Evolutionary conservation across 92 coral and sea anemone genomes (phyloP), one percentile per base, ranked within the genome.

Genomic region (Meandrina meandrites): DNA sequence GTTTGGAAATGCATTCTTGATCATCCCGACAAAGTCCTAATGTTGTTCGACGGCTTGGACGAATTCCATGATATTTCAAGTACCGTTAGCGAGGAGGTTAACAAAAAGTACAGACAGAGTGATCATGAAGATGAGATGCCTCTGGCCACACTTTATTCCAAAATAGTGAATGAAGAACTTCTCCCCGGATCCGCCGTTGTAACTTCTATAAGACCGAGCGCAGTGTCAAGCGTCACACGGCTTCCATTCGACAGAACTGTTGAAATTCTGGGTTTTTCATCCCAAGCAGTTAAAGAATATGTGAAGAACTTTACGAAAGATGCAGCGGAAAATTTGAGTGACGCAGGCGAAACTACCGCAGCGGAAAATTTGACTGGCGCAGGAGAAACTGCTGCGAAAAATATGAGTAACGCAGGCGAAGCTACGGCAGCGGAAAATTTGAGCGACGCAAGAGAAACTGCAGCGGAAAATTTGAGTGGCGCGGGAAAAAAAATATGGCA

Each of bases 31-130:
- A 78, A 78, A 64, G 83, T 78, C 18, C 76, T 87, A 19, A 51
- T 87, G 0, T 57, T 91, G 42, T 91, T 91, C 21, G 93, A 91
- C 76, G 93, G 91, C 50, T 8, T 91, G 1, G 89, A 91, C 36
- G 93, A 91, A 37, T 79, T 69, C 12, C 18, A 40, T 2, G 45
- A 40, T 40, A 2, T 28, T 14, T 31, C 66, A 37, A 91, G 75
- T 31, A 75, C 81, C 30, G 69, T 24, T 6, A 11, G 14, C 2
- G 18, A 80, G 15, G 45, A 2, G 3, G 45, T 40, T 40, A 54
- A 40, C 4, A 56, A 78, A 8, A 57, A 34, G 12, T 60, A n/a
- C 48, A 27, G 18, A 34, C 21, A 80, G 21, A 22, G 0, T 9
- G 35, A 19, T n/a, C n/a, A n/a, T 10, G 72, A 57, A 21, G 15